phyloP scores from a whole-genome alignment of 23 tunicate genomes.

The Ciona savignyi region DNA sequence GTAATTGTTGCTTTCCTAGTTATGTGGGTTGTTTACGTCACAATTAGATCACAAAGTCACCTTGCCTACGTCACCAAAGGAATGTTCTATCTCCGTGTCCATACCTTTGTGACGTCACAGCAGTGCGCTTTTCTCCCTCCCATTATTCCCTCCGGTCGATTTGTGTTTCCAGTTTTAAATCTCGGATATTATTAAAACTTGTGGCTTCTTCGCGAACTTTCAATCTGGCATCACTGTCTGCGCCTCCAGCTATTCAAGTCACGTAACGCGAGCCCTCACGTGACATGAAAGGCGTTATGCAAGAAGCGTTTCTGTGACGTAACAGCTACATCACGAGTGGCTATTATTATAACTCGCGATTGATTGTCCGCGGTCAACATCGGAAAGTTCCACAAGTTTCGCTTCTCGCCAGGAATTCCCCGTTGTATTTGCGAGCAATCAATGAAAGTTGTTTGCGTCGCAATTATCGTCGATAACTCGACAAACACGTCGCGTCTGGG shows the following conservation, averaged over 20 bases:
- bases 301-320: background rate
- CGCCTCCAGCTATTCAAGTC: background rate
- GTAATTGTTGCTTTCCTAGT: too few relatives aligned
- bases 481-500: too few relatives aligned
- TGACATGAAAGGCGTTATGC: background rate
- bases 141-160: background rate
- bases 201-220: background rate
- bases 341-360: too few relatives aligned
- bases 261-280: background rate
- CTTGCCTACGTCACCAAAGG: background rate
- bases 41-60: background rate
- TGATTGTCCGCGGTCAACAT: too few relatives aligned
- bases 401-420: too few relatives aligned
- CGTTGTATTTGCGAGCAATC: too few relatives aligned
- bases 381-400: too few relatives aligned
- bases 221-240: background rate
- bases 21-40: background rate
- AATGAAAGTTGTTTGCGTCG: too few relatives aligned
- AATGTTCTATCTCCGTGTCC: background rate
- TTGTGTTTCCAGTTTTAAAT: background rate
- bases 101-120: background rate
- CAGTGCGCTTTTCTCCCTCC: background rate
- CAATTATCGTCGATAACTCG: too few relatives aligned
- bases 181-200: too few relatives aligned
- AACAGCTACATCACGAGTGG: background rate